Conservation (phyloP, 2,113 vertebrate species). For the Apodemus sylvaticus region DNA sequence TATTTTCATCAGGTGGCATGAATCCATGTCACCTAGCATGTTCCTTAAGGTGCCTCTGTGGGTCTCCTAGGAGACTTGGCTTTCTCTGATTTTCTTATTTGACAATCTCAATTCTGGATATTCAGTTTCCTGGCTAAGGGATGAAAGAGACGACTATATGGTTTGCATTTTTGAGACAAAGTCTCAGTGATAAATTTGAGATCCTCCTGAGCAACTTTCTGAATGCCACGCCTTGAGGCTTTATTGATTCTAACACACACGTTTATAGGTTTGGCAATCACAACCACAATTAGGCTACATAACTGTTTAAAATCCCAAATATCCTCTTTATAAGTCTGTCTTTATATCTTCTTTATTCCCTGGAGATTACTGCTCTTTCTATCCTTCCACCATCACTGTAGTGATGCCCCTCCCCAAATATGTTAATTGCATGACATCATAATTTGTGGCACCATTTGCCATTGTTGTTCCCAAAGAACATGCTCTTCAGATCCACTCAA, state of each 20-base stretch:
- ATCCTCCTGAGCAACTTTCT: not conserved
- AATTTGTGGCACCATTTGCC: not conserved
- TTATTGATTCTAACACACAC: not conserved
- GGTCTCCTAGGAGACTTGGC: not conserved
- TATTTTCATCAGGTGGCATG: not conserved
- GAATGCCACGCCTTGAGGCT: not conserved
- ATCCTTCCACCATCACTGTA: not conserved
- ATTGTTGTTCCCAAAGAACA: not conserved
- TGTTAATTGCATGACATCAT: not conserved
- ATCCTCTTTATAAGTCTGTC: not conserved
- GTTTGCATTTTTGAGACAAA: not conserved
- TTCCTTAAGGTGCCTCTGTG: not conserved
- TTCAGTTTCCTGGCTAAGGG: not conserved
- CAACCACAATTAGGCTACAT: not conserved
- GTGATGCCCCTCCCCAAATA: not conserved
- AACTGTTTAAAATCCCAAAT: not conserved
- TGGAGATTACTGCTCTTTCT: not conserved
- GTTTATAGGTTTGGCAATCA: not conserved
- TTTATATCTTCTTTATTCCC: not conserved
- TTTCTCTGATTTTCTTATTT: not conserved
- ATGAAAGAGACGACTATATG: not conserved
- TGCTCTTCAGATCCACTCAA: not conserved
- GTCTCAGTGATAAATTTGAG: not conserved
- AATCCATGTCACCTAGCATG: no score
- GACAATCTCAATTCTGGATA: not conserved